phyloP scores from a whole-genome alignment of 1,140 invertebrate species.

The Scaptodrosophila lebanonensis region DNA sequence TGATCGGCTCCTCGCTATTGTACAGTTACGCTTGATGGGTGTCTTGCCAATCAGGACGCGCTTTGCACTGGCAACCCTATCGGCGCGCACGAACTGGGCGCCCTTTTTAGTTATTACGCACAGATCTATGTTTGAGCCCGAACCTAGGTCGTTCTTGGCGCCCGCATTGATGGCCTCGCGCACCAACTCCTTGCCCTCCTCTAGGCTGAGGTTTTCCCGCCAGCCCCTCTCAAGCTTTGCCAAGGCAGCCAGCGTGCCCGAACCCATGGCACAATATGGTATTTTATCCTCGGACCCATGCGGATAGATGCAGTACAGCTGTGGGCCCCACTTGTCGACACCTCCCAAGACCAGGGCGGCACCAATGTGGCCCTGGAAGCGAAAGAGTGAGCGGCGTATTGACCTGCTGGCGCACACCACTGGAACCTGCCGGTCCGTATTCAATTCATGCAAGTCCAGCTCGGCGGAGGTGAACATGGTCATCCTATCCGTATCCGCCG shows the following conservation, averaged over 20 bases:
- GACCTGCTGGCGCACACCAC: conserved; percentile 92
- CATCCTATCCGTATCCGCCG: conserved; percentile 96
- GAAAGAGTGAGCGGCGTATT: conserved; percentile 95
- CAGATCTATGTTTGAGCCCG: conserved; percentile 96
- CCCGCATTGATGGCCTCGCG: conserved; percentile 95
- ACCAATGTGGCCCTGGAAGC: conserved; percentile 95
- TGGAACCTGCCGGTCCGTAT: conserved; percentile 90
- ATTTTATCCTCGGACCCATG: conserved; percentile 95
- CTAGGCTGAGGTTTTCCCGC: conserved; percentile 88
- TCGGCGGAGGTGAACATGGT: conserved; percentile 92
- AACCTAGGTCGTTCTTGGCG: conserved; percentile 98
- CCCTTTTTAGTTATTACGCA: conserved; percentile 93
- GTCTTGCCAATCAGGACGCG: conserved; percentile 78
- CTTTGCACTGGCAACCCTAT: conserved; percentile 90
- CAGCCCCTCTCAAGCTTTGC: conserved; percentile 94
- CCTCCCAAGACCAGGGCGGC: conserved; percentile 97
- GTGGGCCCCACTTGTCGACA: conserved; percentile 87
- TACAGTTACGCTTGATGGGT: conserved; percentile 53
- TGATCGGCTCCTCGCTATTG: conserved; percentile 50
- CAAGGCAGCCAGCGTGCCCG: conserved; percentile 97
- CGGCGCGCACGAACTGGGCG: conserved; percentile 88
- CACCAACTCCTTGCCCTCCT: conserved; percentile 93
- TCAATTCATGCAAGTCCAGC: conserved; percentile 92
- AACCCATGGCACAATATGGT: conserved; percentile 97
- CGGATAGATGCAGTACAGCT: conserved; percentile 94